Base-by-base conservation (phyloP, 2,888 invertebrate species). In the Drosophila falleni region DNA sequence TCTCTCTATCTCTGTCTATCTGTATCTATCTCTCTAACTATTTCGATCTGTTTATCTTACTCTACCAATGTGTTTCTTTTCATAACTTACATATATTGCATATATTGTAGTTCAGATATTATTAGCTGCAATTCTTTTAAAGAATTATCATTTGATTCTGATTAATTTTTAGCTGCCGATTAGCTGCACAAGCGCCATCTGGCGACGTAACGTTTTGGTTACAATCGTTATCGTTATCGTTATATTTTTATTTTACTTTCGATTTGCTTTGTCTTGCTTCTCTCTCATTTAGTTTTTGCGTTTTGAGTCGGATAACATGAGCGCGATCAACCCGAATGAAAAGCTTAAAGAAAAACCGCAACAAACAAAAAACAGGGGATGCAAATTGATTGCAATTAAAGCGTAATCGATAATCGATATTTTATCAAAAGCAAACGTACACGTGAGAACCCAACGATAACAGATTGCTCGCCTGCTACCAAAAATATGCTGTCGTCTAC, bases 401-500 rank as follows among this genome's bases (percentile, higher is more conserved):
- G 55, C 67, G 67, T 66, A 74, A 80, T 68, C 65, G 58, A 71
- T 73, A 84, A 84, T 84, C 83, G 83, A 84, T 84, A 86, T 84
- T 83, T 86, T 86, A 81, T 86, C 54, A 81, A 76, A 84, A 68
- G 63, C 77, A 70, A 73, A 69, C 67, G 73, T 60, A 66, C 67
- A 78, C 72, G 63, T 68, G 66, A 72, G 66, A 69, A 44, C 37
- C 50, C 49, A 71, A 70, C 51, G 49, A 68, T 55, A 80, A 72
- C 58, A 63, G 49, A 81, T 85, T 83, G 82, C 82, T 83, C 82
- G 85, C 78, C 80, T 82, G 82, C 80, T 69, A 81, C 64, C 65
- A 77, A 66, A 60, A 72, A 60, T 81, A 87, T 85, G 87, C 87
- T 87, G 87, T 73, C 82, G 63, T 67, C 78, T 51, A 66, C 84